phyloP scores from a whole-genome alignment of 1,140 invertebrate species.

The Periplaneta americana region DNA sequence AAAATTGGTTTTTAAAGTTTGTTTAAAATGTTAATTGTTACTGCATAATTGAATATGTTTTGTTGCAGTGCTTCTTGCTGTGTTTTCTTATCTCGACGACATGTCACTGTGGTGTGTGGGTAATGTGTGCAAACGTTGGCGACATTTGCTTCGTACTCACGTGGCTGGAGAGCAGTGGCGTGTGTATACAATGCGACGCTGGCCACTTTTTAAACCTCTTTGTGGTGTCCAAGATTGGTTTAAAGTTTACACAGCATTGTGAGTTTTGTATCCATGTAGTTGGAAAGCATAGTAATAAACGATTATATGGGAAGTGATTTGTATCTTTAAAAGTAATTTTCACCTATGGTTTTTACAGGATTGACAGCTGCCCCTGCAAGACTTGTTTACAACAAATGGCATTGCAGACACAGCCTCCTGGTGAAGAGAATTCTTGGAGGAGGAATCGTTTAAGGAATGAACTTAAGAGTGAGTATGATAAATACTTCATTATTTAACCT shows the following conservation, averaged over 20 bases:
- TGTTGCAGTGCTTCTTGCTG: slow-evolving; percentile 67
- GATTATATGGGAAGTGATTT: not conserved
- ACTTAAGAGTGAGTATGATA: slow-evolving; percentile 58
- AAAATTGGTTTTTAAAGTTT: not conserved
- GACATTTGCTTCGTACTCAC: slow-evolving; percentile 67
- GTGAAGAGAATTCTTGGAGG: slow-evolving; percentile 68
- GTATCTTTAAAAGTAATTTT: not conserved
- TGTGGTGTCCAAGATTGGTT: slow-evolving; percentile 70
- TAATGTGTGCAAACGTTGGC: slow-evolving; percentile 82
- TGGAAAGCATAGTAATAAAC: too few relatives aligned
- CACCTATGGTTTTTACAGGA: slow-evolving; percentile 34
- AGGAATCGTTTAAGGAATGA: slow-evolving; percentile 67
- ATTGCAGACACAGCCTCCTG: slow-evolving; percentile 49
- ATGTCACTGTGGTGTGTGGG: slow-evolving; percentile 82
- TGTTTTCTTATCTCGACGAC: slow-evolving; percentile 87
- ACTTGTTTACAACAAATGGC: slow-evolving; percentile 78
- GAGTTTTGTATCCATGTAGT: slow-evolving; percentile 26
- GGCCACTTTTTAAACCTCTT: slow-evolving; percentile 78
- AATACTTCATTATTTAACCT: too few relatives aligned
- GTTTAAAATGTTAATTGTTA: not conserved
- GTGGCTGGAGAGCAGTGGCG: slow-evolving; percentile 72
- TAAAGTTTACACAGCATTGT: slow-evolving; percentile 55
- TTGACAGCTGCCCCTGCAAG: slow-evolving; percentile 76
- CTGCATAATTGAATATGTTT: not conserved
- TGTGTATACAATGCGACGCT: slow-evolving; percentile 62